Evolutionary conservation across 2,888 invertebrate species (phyloP).

Genomic region (Caenorhabditis sp.): DNA sequence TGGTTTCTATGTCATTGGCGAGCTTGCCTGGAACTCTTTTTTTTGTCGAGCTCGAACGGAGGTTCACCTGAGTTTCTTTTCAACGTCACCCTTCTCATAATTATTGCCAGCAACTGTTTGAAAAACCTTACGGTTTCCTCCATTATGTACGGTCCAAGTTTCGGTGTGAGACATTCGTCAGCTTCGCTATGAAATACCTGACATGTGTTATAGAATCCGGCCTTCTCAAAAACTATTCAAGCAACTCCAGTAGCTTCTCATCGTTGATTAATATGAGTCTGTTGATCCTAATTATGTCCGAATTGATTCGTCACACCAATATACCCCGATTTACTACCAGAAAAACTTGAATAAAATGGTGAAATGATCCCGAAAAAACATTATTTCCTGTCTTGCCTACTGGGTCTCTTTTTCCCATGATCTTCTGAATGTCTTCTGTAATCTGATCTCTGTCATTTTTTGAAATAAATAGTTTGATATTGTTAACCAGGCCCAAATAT

Average conservation of each 20-base stretch:
- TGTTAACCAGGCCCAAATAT: too few relatives aligned
- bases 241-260: not conserved
- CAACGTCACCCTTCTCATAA: too few relatives aligned
- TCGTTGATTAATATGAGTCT: slow-evolving; percentile 36
- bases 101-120: too few relatives aligned
- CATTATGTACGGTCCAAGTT: slow-evolving; percentile 51
- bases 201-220: slow-evolving; percentile 36
- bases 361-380: not conserved
- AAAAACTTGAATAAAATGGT: not conserved
- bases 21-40: too few relatives aligned
- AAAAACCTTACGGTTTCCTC: slow-evolving; percentile 40
- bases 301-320: slow-evolving; percentile 22
- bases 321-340: not conserved
- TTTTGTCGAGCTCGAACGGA: too few relatives aligned
- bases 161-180: slow-evolving; percentile 43
- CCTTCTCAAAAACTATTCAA: slow-evolving; percentile 15
- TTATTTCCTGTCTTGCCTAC: not conserved
- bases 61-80: too few relatives aligned
- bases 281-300: slow-evolving; percentile 40
- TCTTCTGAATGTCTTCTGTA: too few relatives aligned
- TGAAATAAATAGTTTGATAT: not conserved
- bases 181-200: slow-evolving; percentile 43
- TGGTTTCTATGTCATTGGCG: too few relatives aligned
- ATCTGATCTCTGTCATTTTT: not conserved
- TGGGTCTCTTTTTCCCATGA: too few relatives aligned